Evolutionary conservation across 1,140 invertebrate species (phyloP).

Genomic region (Bombus sylvicola): DNA sequence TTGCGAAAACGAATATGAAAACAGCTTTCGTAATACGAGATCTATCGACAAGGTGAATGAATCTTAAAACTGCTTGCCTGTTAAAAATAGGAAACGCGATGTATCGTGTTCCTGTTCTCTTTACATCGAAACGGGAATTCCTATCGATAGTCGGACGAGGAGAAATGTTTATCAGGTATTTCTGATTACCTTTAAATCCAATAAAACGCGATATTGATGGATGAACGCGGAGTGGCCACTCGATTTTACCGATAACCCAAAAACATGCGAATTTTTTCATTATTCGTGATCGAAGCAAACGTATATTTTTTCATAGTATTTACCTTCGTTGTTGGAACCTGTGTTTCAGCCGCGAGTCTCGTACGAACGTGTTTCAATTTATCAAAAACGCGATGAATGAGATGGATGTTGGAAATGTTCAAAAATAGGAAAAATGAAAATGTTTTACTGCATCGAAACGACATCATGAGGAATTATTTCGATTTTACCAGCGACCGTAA

Average conservation of each 20-base stretch:
- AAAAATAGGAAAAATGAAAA: no score
- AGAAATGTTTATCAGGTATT: not conserved
- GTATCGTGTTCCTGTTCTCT: not conserved
- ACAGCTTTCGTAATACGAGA: not conserved
- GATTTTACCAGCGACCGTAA: not conserved
- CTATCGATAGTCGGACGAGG: not conserved
- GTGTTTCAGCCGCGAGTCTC: not conserved
- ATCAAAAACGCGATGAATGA: no score
- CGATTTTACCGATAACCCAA: constrained; percentile 6
- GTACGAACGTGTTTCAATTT: not conserved
- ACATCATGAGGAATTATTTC: not conserved
- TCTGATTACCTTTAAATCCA: not conserved
- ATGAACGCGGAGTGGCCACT: not conserved
- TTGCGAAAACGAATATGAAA: not conserved
- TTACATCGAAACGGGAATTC: not conserved
- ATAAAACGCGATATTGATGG: not conserved
- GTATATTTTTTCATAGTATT: not conserved
- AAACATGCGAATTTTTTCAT: constrained; percentile 12
- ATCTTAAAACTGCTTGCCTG: not conserved
- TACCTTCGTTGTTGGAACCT: not conserved
- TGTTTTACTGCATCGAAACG: not conserved
- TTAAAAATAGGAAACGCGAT: not conserved
- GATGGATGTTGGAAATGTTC: not conserved
- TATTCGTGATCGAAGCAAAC: constrained; percentile 3
- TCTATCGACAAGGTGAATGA: not conserved